Conservation (phyloP, 2,888 invertebrate species). For the Stictocephala bisonia region DNA sequence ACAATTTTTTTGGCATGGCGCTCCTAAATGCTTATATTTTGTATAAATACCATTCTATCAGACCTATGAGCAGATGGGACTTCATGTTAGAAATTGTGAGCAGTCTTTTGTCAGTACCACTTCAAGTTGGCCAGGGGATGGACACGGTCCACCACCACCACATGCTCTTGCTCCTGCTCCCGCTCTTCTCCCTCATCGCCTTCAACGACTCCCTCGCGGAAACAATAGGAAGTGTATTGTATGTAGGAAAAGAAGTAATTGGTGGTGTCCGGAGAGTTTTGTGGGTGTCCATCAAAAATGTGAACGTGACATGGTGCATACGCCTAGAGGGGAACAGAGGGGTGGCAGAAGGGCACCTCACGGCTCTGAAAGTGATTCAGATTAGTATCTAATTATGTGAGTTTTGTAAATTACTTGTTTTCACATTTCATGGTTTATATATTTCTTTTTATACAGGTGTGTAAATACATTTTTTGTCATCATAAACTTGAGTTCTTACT, state of each 20-base stretch:
- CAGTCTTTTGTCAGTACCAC: no score
- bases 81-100: not conserved
- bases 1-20: conserved; percentile 5
- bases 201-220: not conserved
- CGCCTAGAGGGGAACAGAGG: not conserved
- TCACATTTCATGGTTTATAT: no score
- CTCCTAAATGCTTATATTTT: conserved; percentile 10
- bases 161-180: not conserved
- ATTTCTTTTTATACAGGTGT: no score
- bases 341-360: not conserved
- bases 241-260: not conserved
- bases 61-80: not conserved
- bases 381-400: no score
- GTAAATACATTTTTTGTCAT: no score
- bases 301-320: not conserved
- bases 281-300: not conserved
- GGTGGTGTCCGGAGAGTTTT: not conserved
- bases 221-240: not conserved
- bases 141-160: not conserved
- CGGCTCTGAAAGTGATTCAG: not conserved
- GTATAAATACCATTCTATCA: not conserved
- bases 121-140: no score
- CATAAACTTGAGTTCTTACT: no score
- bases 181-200: no score
- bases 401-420: no score